phyloP scores from a whole-genome alignment of 2,888 invertebrate species.

The Calliphora vomitoria region DNA sequence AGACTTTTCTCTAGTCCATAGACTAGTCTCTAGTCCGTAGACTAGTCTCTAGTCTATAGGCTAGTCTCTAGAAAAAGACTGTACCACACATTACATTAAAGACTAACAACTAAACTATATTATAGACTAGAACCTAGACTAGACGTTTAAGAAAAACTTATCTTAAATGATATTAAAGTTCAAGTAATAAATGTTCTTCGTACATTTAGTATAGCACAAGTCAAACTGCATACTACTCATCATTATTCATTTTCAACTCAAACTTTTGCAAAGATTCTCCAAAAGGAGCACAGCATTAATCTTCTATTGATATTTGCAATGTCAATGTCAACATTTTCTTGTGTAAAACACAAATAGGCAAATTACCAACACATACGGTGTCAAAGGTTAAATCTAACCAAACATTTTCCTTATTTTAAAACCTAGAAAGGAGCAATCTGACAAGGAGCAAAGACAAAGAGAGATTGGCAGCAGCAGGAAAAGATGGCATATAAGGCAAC shows the following conservation, averaged over 20 bases:
- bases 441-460: background rate
- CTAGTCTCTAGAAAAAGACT: too few species aligned
- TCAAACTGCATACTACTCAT: background rate
- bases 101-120: background rate
- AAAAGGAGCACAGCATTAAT: conserved; percentile 47
- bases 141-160: background rate
- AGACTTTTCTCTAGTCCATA: too few species aligned
- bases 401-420: conserved; percentile 56
- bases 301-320: conserved; percentile 72
- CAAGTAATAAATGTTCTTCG: too few species aligned
- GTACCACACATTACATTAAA: too few species aligned
- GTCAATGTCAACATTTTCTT: conserved; percentile 73
- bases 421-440: background rate
- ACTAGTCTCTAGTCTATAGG: too few species aligned
- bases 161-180: too few species aligned
- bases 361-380: conserved; percentile 73
- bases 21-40: too few species aligned
- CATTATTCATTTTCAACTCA: conserved; percentile 5
- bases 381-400: conserved; percentile 69
- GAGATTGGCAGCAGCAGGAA: background rate
- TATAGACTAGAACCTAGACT: background rate
- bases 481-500: conserved; percentile 46
- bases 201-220: too few species aligned
- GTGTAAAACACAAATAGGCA: conserved; percentile 71
- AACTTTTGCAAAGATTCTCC: background rate